Evolutionary conservation across 2,888 invertebrate species (phyloP), one percentile per base, ranked within the genome.

Genomic region (Maniola hyperantus): DNA sequence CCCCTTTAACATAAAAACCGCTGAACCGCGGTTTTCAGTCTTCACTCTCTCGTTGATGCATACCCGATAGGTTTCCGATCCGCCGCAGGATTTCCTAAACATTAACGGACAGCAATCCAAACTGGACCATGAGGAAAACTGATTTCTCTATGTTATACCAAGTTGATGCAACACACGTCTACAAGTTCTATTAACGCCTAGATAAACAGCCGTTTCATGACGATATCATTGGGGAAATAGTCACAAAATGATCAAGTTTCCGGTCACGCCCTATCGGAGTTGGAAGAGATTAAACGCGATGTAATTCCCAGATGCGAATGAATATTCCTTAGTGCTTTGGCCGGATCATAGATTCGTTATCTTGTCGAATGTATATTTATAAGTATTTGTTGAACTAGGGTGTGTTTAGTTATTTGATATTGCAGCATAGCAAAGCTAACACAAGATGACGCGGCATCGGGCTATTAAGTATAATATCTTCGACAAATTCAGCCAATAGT

Each of bases 211-310:
- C 13, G 26, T n/a, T 44, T 48, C 18, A 34, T 36, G 34, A 10
- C 7, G 10, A 10, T 18, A 44, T 60, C 48, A 60, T 15, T 18
- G 18, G 46, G 15, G 46, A 60, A 60, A 60, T 33, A n/a, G 26
- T 48, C 48, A 48, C 26, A 60, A 60, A 46, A 59, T 48, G n/a
- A 60, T 60, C 60, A 34, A 33, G 15, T 48, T 48, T 34, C 48
- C 60, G 33, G 48, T 60, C 60, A 60, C 60, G 60, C 46, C 46
- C 48, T 18, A 36, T 48, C 60, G 34, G 44, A 33, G 44, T 15
- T 58, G n/a, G 42, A 26, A 55, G 36, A 55, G 55, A 55, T 55
- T 55, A 55, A 55, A 55, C 15, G 55, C 36, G 58, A 58, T 58
- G 58, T 58, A 58, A 46, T 44, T 58, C 42, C 58, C 44, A 55